phyloP scores from a whole-genome alignment of 2,888 invertebrate species.

The Rhopalosiphum nymphaeae region DNA sequence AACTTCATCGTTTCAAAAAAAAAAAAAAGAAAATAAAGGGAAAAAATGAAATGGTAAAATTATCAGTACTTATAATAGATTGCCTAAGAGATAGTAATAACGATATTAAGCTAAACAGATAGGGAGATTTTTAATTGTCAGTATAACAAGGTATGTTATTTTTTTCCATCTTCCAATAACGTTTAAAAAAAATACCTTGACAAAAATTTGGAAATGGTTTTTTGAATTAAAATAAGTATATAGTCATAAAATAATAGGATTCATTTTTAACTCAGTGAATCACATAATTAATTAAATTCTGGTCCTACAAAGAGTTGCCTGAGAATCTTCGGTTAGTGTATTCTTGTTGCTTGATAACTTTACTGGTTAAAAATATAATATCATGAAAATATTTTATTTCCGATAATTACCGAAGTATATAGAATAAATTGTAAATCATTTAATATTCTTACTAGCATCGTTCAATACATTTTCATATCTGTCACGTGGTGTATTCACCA shows the following conservation, averaged over 20 bases:
- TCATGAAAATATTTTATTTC: conserved; percentile 8
- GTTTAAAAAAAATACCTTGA: neutral
- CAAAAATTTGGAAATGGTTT: neutral
- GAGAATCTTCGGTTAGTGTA: neutral
- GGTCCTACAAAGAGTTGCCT: neutral
- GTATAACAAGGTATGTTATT: neutral
- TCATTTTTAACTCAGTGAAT: neutral
- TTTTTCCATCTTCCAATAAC: neutral
- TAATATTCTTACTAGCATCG: neutral
- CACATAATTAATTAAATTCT: conserved; percentile 24
- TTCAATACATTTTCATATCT: neutral
- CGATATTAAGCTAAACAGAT: neutral
- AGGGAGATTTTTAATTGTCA: neutral
- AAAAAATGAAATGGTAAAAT: neutral
- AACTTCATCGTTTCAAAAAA: neutral
- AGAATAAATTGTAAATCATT: neutral
- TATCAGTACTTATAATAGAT: neutral
- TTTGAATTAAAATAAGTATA: neutral
- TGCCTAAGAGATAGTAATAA: neutral
- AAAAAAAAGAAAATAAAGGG: too few species aligned
- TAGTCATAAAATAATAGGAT: neutral
- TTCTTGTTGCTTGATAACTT: conserved; percentile 2
- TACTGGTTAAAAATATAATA: neutral
- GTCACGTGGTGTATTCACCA: neutral
- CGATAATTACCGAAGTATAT: neutral